These are phyloP conservation scores for Myopa testacea DNA, from an alignment of 2,888 invertebrate species.

Conservation along the genomic window DNA sequence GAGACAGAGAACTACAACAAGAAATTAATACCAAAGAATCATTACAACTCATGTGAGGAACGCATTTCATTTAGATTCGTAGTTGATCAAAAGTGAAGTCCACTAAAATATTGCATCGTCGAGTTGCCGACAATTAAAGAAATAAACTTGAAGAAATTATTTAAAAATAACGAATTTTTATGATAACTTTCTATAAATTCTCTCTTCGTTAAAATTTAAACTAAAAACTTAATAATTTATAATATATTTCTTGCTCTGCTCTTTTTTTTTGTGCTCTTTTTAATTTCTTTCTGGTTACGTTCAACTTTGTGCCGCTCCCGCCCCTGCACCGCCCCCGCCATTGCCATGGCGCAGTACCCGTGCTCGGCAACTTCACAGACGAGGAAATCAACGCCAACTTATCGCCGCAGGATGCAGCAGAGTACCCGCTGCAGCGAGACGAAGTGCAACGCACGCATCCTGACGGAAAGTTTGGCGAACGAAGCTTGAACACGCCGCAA, in stretches of 20 bases:
- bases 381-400: conserved; percentile 69
- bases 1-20: background rate
- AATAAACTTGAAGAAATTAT: too few species aligned
- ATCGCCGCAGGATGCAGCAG: conserved; percentile 70
- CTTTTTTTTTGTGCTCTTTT: background rate
- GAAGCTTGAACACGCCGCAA: conserved; percentile 66
- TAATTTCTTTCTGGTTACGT: background rate
- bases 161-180: too few species aligned
- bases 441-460: conserved; percentile 71
- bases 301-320: background rate
- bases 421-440: conserved; percentile 77
- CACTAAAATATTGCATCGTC: too few species aligned
- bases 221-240: background rate
- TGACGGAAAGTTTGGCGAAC: conserved; percentile 70
- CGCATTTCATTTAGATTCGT: background rate
- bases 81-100: too few species aligned
- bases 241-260: background rate
- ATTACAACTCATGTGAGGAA: too few species aligned
- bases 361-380: conserved; percentile 74
- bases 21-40: too few species aligned
- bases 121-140: too few species aligned
- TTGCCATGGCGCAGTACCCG: conserved; percentile 68
- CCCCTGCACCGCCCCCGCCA: background rate
- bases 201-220: background rate
- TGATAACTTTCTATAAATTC: background rate